phyloP scores from a whole-genome alignment of 2,888 invertebrate genomes.

The Orthosia incerta region DNA sequence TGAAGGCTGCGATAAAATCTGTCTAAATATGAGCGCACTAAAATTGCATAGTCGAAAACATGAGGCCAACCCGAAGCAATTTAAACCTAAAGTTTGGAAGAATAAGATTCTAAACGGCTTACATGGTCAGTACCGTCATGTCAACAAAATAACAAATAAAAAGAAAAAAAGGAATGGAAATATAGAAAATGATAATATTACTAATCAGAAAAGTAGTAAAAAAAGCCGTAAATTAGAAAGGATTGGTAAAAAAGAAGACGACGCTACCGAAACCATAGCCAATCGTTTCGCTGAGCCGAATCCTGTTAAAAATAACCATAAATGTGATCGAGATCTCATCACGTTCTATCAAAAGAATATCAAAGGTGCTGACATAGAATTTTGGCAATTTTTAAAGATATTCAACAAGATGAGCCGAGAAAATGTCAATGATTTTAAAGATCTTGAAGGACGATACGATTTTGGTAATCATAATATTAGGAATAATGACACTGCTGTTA shows the following conservation, averaged over 20 bases:
- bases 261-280: neutral
- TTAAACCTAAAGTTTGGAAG: conserved; percentile 79
- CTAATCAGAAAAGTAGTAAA: neutral
- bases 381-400: conserved; percentile 86
- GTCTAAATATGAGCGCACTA: conserved; percentile 77
- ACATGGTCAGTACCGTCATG: conserved; percentile 26
- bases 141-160: conserved; percentile 13
- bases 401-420: conserved; percentile 83
- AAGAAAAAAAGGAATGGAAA: conserved; percentile 16
- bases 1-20: conserved; percentile 81
- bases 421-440: conserved; percentile 79
- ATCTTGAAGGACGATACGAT: conserved; percentile 73
- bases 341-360: conserved; percentile 83
- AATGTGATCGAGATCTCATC: conserved; percentile 80
- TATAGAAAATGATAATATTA: neutral
- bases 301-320: conserved; percentile 81
- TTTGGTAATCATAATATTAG: conserved; percentile 76
- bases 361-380: conserved; percentile 82
- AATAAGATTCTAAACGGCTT: conserved; percentile 66
- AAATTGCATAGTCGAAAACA: conserved; percentile 81
- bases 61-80: conserved; percentile 78
- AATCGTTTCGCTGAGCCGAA: conserved; percentile 76
- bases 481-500: neutral
- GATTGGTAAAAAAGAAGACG: neutral
- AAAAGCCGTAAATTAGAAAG: conserved; percentile 1